phyloP scores from a whole-genome alignment of 2,113 vertebrate species.

The Phocoena phocoena region DNA sequence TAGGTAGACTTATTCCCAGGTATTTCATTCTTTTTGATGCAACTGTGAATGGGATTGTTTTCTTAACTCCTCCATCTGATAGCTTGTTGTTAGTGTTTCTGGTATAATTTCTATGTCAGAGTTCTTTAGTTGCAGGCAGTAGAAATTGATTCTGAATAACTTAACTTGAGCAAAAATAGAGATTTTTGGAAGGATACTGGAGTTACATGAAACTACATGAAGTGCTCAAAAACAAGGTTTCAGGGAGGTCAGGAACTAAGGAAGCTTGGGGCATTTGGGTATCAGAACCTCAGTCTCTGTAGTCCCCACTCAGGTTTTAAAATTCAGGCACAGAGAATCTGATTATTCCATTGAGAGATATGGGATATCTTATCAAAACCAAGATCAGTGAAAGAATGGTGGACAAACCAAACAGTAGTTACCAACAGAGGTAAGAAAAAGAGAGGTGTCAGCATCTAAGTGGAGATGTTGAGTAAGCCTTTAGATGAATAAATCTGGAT shows the following conservation, averaged over 20 bases:
- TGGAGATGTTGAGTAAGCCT: not conserved
- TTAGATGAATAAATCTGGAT: not conserved
- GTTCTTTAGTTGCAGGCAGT: not conserved
- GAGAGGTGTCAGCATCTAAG: not conserved
- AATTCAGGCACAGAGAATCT: not conserved
- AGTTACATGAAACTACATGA: constrained; percentile 6
- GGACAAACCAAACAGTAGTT: not conserved
- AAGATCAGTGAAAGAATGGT: constrained; percentile 20
- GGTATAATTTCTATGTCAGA: constrained; percentile 14
- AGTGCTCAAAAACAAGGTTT: not conserved
- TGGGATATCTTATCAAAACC: not conserved
- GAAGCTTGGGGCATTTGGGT: not conserved
- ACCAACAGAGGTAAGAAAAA: constrained; percentile 10
- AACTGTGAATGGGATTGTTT: not conserved
- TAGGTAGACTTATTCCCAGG: not conserved
- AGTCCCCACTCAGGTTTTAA: not conserved
- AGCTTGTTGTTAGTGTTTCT: not conserved
- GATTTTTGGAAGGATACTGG: not conserved
- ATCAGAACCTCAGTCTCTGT: not conserved
- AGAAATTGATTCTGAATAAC: constrained; percentile 36
- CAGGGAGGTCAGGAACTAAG: not conserved
- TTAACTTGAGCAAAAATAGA: constrained; percentile 20
- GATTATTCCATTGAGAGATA: not conserved
- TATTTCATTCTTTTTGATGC: not conserved
- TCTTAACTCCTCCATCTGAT: not conserved